These are phyloP conservation scores for Osmerus eperlanus DNA, from an alignment of 2,113 vertebrate genomes.

Conservation along the genomic window DNA sequence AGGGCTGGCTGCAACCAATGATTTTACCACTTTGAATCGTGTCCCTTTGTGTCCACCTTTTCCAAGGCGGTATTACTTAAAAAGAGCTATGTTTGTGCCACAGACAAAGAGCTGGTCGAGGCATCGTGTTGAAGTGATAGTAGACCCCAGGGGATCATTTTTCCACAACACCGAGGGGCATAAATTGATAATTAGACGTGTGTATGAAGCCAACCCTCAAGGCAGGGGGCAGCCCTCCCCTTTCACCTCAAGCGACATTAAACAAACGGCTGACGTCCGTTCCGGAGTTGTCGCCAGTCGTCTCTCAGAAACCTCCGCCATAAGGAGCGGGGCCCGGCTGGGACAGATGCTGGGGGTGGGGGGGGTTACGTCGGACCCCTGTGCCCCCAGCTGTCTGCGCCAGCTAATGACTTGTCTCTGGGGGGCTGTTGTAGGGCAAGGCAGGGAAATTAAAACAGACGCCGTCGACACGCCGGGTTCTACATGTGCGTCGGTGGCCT, in stretches of 20 bases:
- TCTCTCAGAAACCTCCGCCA: conserved; percentile 54
- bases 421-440: conserved; percentile 74
- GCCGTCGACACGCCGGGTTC: conserved; percentile 61
- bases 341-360: conserved; percentile 58
- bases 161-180: conserved; percentile 73
- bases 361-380: conserved; percentile 64
- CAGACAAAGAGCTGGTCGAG: too few relatives aligned
- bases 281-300: conserved; percentile 12
- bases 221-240: conserved; percentile 61
- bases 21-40: too few relatives aligned
- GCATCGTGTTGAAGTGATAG: too few relatives aligned
- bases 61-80: too few relatives aligned
- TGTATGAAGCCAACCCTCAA: conserved; percentile 65
- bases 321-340: conserved; percentile 60
- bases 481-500: conserved; percentile 70
- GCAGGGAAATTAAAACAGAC: conserved; percentile 83
- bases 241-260: conserved; percentile 79
- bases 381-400: conserved; percentile 82
- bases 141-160: conserved; percentile 51
- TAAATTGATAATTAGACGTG: conserved; percentile 76
- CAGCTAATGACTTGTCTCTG: conserved; percentile 80
- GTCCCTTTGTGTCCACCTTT: too few relatives aligned
- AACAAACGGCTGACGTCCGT: conserved; percentile 76
- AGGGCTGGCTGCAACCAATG: too few relatives aligned
- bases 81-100: too few relatives aligned